Evolutionary conservation across 2,113 vertebrate species (phyloP).

Genomic region (Piaya cayana): DNA sequence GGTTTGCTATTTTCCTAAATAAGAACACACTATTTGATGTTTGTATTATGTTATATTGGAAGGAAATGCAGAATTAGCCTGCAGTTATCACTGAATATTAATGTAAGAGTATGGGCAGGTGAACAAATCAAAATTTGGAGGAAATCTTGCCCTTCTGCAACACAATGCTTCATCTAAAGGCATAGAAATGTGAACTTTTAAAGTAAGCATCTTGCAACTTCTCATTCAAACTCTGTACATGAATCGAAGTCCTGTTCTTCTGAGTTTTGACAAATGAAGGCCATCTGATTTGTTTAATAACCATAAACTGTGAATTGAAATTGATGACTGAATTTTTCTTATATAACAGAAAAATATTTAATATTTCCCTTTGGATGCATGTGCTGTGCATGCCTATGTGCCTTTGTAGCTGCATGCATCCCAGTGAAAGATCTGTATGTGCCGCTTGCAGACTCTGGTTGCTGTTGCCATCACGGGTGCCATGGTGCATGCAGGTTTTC

Average conservation of each 20-base stretch:
- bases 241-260: background rate
- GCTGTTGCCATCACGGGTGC: background rate
- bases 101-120: background rate
- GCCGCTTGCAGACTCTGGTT: background rate
- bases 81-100: background rate
- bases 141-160: background rate
- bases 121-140: background rate
- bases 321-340: background rate
- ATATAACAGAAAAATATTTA: no score
- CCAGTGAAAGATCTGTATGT: background rate
- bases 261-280: background rate
- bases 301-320: background rate
- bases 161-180: background rate
- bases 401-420: background rate
- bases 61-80: background rate
- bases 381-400: background rate
- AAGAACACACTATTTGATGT: background rate
- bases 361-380: background rate
- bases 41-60: background rate
- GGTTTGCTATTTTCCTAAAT: background rate
- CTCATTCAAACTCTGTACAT: background rate
- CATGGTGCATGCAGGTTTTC: constrained; percentile 8
- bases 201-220: background rate
- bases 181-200: background rate
- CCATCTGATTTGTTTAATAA: background rate